Conservation (phyloP, 2,113 vertebrate species). For the Plotosus lineatus region DNA sequence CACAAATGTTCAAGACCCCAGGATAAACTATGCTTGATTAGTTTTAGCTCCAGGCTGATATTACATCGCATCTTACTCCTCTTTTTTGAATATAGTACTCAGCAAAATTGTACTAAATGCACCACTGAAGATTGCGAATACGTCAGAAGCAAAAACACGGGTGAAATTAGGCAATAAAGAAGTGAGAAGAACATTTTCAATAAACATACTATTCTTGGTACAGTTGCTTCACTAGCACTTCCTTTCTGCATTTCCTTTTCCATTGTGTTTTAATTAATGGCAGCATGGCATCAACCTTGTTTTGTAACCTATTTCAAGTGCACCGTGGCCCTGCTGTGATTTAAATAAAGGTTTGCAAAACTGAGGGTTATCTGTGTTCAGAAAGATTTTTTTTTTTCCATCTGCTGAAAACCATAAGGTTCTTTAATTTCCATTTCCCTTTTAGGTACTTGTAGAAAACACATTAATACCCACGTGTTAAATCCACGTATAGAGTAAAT, state of each 20-base stretch:
- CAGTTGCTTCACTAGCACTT: not conserved
- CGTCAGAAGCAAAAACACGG: too few relatives aligned
- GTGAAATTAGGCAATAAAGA: not conserved
- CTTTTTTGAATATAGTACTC: not conserved
- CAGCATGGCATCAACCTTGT: not conserved
- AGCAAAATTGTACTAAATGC: not conserved
- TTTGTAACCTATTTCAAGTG: not conserved
- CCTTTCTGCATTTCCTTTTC: not conserved
- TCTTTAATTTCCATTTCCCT: constrained; percentile 8
- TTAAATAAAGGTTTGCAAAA: constrained; percentile 21
- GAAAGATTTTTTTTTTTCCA: not conserved
- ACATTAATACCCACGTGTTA: not conserved
- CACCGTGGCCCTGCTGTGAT: not conserved
- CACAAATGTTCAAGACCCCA: not conserved
- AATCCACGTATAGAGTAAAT: not conserved
- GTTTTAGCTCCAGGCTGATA: not conserved
- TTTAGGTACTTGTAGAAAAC: not conserved
- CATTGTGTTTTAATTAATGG: constrained; percentile 10
- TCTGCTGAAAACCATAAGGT: not conserved
- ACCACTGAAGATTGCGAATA: not conserved
- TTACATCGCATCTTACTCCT: not conserved
- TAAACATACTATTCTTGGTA: not conserved
- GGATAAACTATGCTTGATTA: not conserved
- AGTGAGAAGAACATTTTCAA: not conserved
- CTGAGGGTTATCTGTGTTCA: not conserved